These are phyloP conservation scores for Ctenodactylus gundi DNA, from an alignment of 2,113 vertebrate species.

Conservation along the genomic window DNA sequence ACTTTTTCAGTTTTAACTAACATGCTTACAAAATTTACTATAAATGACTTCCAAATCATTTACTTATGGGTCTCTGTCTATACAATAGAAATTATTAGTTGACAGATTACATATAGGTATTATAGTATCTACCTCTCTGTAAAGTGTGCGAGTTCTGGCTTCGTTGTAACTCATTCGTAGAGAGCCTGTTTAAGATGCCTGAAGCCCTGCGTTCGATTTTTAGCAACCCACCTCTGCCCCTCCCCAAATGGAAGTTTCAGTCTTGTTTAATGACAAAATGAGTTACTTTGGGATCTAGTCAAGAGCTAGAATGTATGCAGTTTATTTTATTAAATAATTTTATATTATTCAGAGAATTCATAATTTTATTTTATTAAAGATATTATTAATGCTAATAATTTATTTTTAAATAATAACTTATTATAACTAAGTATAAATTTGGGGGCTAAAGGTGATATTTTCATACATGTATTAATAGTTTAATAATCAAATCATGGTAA, in stretches of 20 bases:
- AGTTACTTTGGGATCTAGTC: not conserved
- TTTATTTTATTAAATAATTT: not conserved
- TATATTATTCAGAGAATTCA: not conserved
- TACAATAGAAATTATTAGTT: not conserved
- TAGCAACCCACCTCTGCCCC: not conserved
- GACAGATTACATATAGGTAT: not conserved
- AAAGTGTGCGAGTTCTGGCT: not conserved
- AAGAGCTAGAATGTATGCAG: not conserved
- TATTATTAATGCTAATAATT: not conserved
- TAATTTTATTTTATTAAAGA: not conserved
- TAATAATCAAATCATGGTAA: not conserved
- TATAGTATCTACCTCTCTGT: not conserved
- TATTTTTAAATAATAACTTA: not conserved
- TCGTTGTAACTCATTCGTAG: not conserved
- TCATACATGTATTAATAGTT: not conserved
- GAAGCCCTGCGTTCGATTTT: not conserved
- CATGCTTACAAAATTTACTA: not conserved
- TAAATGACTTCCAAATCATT: not conserved
- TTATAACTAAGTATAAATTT: too few species aligned
- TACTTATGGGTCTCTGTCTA: not conserved
- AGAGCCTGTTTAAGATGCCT: not conserved
- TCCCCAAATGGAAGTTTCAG: not conserved
- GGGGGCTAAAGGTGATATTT: not conserved
- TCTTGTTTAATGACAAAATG: not conserved
- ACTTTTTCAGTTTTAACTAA: not conserved